These are phyloP conservation scores for Diabrotica balteata DNA, from an alignment of 2,888 invertebrate genomes.

Conservation along the genomic window DNA sequence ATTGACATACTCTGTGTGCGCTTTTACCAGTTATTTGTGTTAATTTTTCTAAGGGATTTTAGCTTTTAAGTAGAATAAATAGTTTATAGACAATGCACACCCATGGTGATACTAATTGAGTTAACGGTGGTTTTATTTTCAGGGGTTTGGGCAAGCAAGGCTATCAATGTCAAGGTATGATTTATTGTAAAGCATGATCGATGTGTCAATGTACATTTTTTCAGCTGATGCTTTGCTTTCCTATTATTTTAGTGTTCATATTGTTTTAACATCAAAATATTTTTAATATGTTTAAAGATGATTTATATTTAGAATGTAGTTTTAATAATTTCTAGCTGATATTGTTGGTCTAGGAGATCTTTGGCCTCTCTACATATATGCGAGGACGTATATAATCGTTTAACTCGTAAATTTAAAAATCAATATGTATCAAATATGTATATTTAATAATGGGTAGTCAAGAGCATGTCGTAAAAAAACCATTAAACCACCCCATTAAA, in stretches of 20 bases:
- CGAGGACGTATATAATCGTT: no score
- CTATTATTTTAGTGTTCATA: slow-evolving; percentile 15
- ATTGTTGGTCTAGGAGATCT: no score
- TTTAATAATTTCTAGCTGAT: no score
- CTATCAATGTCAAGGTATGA: slow-evolving; percentile 94
- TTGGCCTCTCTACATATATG: no score
- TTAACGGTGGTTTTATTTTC: slow-evolving; percentile 65
- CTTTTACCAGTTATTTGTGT: no score
- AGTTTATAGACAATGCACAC: slow-evolving; percentile 11
- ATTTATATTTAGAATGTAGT: neutral
- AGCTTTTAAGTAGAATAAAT: neutral
- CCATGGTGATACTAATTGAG: slow-evolving; percentile 44
- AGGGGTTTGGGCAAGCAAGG: slow-evolving; percentile 97
- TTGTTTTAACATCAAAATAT: slow-evolving; percentile 13
- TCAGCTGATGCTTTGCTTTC: slow-evolving; percentile 41
- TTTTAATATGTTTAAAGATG: neutral
- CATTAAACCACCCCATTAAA: no score
- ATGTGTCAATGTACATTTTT: slow-evolving; percentile 37
- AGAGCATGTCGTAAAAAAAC: no score
- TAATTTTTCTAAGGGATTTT: no score
- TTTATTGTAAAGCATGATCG: slow-evolving; percentile 43
- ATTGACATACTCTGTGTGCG: no score
- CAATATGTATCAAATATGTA: no score
- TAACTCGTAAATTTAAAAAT: no score
- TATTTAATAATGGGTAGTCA: no score